phyloP scores from a whole-genome alignment of 2,888 invertebrate species.

The Drosophila neotestacea region DNA sequence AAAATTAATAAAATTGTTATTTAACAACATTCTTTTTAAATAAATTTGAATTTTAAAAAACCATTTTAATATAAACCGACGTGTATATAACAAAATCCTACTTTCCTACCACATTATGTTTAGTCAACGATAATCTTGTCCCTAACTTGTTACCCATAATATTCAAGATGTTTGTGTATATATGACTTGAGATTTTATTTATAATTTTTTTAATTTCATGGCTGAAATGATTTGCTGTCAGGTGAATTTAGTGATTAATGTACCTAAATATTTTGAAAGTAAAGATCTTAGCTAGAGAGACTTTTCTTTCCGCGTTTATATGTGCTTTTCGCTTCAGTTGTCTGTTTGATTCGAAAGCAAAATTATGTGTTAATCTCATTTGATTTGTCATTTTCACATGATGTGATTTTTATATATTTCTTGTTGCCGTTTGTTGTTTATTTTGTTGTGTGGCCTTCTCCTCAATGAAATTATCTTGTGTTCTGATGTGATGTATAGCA shows the following conservation, averaged over 20 bases:
- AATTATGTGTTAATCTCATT: slow-evolving; percentile 77
- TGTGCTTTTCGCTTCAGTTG: slow-evolving; percentile 39
- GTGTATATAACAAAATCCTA: neutral
- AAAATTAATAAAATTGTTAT: too few species aligned
- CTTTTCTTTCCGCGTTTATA: slow-evolving; percentile 5
- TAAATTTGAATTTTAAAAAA: too few species aligned
- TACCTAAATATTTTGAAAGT: slow-evolving; percentile 40
- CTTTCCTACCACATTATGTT: neutral
- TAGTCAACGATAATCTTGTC: neutral
- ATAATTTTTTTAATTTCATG: slow-evolving; percentile 65
- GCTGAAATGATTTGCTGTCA: slow-evolving; percentile 63
- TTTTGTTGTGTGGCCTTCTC: slow-evolving; percentile 47
- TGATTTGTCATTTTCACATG: slow-evolving; percentile 79
- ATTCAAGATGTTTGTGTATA: slow-evolving; percentile 10
- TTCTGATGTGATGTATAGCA: slow-evolving; percentile 55
- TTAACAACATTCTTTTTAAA: too few species aligned
- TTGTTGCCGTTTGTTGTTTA: slow-evolving; percentile 6
- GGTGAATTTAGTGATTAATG: slow-evolving; percentile 69
- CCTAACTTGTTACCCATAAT: neutral
- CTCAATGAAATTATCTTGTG: slow-evolving; percentile 47
- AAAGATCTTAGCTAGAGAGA: slow-evolving; percentile 24
- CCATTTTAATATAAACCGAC: too few species aligned
- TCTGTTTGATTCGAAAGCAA: slow-evolving; percentile 45
- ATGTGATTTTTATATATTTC: slow-evolving; percentile 57
- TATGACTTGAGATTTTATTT: slow-evolving; percentile 57